These are phyloP conservation scores for Eristalinus aeneus DNA, from an alignment of 2,888 invertebrate species.

Conservation along the genomic window DNA sequence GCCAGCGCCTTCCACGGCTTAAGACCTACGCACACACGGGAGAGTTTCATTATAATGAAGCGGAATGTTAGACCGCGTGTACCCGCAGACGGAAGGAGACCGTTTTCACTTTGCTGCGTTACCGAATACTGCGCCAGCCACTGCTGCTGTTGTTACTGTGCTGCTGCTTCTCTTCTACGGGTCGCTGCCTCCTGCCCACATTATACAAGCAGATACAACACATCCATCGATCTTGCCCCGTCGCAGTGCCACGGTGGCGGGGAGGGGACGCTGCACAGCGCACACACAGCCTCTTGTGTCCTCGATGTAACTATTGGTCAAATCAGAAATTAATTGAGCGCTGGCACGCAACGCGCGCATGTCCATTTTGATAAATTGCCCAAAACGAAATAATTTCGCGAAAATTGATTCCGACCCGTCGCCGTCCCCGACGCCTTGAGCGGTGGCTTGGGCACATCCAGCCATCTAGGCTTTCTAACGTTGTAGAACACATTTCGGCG, in stretches of 20 bases:
- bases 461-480: constrained; percentile 62
- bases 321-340: constrained; percentile 74
- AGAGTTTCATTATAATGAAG: constrained; percentile 53
- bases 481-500: constrained; percentile 67
- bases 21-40: constrained; percentile 59
- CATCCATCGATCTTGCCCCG: constrained; percentile 47
- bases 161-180: not conserved
- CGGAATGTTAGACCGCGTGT: constrained; percentile 54
- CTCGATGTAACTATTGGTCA: constrained; percentile 72
- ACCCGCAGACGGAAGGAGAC: constrained; percentile 13
- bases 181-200: constrained; percentile 55
- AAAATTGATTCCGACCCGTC: constrained; percentile 63
- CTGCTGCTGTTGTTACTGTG: not conserved
- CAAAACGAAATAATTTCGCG: constrained; percentile 72
- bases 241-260: not conserved
- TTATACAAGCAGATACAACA: constrained; percentile 60
- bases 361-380: constrained; percentile 74
- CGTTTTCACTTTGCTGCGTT: constrained; percentile 46
- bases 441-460: not conserved
- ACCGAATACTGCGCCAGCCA: constrained; percentile 9
- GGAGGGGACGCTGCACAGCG: not conserved
- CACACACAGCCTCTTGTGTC: constrained; percentile 37
- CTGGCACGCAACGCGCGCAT: constrained; percentile 72
- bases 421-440: not conserved
- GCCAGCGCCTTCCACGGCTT: constrained; percentile 7